Evolutionary conservation across 2,888 invertebrate genomes (phyloP).

Genomic region (Drosophila flavopinicola): DNA sequence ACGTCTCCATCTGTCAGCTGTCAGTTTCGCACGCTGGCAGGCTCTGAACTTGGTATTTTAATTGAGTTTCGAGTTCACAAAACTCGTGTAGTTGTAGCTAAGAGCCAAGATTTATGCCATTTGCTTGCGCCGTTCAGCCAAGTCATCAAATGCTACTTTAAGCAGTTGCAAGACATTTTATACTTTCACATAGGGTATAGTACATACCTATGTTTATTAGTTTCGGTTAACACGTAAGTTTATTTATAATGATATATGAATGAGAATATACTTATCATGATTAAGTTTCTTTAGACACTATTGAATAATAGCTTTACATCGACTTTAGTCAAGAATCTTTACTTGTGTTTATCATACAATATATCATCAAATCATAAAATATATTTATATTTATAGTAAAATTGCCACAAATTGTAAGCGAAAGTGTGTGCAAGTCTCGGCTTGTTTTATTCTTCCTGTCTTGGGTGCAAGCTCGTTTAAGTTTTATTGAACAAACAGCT

Average conservation of each 20-base stretch:
- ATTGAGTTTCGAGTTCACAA: constrained; percentile 70
- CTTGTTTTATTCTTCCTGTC: not conserved
- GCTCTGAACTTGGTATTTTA: constrained; percentile 72
- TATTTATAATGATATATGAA: no score
- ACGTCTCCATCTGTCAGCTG: constrained; percentile 70
- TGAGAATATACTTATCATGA: no score
- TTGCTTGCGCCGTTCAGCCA: constrained; percentile 30
- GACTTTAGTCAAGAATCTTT: no score
- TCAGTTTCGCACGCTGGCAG: constrained; percentile 65
- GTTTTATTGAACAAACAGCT: constrained; percentile 75
- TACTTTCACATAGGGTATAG: constrained; percentile 1
- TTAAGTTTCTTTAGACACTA: no score
- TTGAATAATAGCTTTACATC: not conserved
- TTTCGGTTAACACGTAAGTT: no score
- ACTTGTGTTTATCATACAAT: no score
- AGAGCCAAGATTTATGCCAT: constrained; percentile 46
- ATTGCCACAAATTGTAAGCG: no score
- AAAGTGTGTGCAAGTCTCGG: constrained; percentile 39
- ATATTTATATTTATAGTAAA: no score
- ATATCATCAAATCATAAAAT: no score
- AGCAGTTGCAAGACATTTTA: constrained; percentile 1
- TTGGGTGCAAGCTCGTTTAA: constrained; percentile 25
- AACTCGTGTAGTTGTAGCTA: constrained; percentile 26
- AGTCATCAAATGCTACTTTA: constrained; percentile 23
- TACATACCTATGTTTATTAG: no score